Conservation (phyloP, 2,113 vertebrate genomes). For the Microtus richardsoni region DNA sequence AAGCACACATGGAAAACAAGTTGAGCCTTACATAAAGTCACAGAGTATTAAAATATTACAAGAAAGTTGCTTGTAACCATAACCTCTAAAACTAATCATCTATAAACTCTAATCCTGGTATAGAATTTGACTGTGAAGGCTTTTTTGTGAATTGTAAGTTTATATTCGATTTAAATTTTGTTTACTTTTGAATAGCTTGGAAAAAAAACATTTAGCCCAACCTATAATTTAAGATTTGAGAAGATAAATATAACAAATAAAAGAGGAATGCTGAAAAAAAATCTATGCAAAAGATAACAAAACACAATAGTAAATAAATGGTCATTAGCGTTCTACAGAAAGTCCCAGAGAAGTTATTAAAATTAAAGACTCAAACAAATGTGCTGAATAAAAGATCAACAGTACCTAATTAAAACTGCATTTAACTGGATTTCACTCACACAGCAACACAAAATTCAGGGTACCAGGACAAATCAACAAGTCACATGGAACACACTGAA, state of each 20-base stretch:
- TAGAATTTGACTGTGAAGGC: slow-evolving; percentile 31
- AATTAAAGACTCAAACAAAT: slow-evolving; percentile 18
- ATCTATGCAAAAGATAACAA: slow-evolving; percentile 29
- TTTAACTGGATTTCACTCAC: not conserved
- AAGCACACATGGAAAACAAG: not conserved
- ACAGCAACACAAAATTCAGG: not conserved
- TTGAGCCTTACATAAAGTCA: slow-evolving; percentile 9
- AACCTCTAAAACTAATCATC: slow-evolving; percentile 22
- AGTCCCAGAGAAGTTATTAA: slow-evolving; percentile 26
- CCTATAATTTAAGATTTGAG: slow-evolving; percentile 48
- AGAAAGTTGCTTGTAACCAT: not conserved
- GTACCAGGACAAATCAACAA: slow-evolving; percentile 24
- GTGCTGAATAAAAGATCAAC: slow-evolving; percentile 14
- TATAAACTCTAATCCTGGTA: not conserved
- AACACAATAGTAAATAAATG: slow-evolving; percentile 56
- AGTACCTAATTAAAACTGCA: slow-evolving; percentile 4
- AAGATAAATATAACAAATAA: slow-evolving; percentile 22
- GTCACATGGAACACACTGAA: not conserved
- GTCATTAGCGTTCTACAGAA: slow-evolving; percentile 2
- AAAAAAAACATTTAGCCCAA: not conserved
- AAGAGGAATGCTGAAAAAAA: slow-evolving; percentile 32
- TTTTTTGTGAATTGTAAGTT: slow-evolving; percentile 43
- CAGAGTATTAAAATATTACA: slow-evolving; percentile 42
- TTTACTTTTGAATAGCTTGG: slow-evolving; percentile 58
- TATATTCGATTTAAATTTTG: slow-evolving; percentile 51